These are phyloP conservation scores for Entomobrya multifasciata DNA, from an alignment of 2,888 invertebrate genomes.

Conservation along the genomic window DNA sequence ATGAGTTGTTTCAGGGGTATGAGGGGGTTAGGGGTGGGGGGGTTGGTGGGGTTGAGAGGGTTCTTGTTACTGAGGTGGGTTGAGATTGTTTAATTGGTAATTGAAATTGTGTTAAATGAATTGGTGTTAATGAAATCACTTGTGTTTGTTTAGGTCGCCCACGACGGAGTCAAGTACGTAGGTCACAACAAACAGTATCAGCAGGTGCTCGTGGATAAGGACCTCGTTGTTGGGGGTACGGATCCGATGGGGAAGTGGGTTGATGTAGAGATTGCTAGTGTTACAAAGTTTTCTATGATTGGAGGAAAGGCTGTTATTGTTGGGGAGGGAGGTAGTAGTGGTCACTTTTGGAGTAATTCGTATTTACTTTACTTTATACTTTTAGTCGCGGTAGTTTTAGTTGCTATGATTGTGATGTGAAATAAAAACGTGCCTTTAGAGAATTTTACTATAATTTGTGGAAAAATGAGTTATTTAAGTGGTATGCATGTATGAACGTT, in stretches of 20 bases:
- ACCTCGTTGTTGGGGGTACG: no score
- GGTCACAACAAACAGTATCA: conserved; percentile 90
- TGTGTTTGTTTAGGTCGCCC: conserved; percentile 84
- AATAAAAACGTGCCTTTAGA: no score
- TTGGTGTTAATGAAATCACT: background rate
- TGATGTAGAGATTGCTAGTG: conserved; percentile 4
- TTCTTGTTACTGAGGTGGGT: conserved; percentile 92
- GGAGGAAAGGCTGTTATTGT: no score
- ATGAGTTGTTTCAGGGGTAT: conserved; percentile 93
- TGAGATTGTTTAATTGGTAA: no score
- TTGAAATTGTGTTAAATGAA: background rate
- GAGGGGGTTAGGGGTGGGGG: conserved; percentile 88
- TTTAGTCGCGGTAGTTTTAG: no score
- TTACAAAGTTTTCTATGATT: conserved; percentile 43
- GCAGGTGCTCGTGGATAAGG: conserved; percentile 37
- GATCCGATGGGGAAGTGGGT: conserved; percentile 56
- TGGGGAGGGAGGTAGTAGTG: no score
- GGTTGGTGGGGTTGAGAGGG: conserved; percentile 86
- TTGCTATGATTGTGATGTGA: no score
- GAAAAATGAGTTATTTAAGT: no score
- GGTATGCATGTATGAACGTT: no score
- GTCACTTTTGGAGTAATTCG: no score
- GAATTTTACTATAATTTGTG: no score
- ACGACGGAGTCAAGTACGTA: conserved; percentile 94
- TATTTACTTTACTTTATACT: no score